Base-by-base conservation (phyloP, 2,113 vertebrate species). In the Coturnix japonica region DNA sequence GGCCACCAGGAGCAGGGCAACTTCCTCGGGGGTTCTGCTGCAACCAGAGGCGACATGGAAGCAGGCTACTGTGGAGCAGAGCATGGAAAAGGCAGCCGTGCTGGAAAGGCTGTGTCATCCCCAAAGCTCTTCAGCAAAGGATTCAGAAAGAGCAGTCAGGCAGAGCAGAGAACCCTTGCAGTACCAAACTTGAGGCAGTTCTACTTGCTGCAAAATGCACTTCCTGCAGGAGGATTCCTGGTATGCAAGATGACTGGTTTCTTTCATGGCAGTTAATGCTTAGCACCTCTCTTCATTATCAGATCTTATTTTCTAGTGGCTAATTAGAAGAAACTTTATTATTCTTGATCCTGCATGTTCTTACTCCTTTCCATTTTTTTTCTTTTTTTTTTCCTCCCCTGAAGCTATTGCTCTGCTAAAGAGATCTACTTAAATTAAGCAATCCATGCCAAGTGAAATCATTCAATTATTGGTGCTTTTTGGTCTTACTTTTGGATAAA, bases 401-500 rank as follows among this genome's bases (percentile, higher is more conserved):
- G 3, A 11, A 61, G 26, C 23, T 82, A 23, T 69, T 85, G 37
- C n/a, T 89, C 16, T 89, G 28, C 49, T 91, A 56, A 71, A 92
- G 73, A 83, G 89, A 44, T 78, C 37, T 63, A 7, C 72, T 90
- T 76, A 76, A 85, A 92, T 80, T 59, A 77, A 75, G 51, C 47
- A 47, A 63, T 37, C 11, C 18, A 43, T 96, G 67, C 91, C 84
- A 74, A 94, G 35, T 73, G 33, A 93, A 80, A 56, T 75, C 13
- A 81, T 93, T 82, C 47, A 49, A 44, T 81, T 94, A 93, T 81
- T 71, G 77, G 44, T 92, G 76, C 64, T 72, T 74, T 89, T 64
- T 88, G 72, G 81, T 56, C 78, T 90, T 77, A 53, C 71, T 31
- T 94, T 89, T 73, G 51, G 81, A 69, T 93, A 92, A 95, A 89